Evolutionary conservation across 2,888 invertebrate genomes (phyloP).

Genomic region (Ectobius pallidus): DNA sequence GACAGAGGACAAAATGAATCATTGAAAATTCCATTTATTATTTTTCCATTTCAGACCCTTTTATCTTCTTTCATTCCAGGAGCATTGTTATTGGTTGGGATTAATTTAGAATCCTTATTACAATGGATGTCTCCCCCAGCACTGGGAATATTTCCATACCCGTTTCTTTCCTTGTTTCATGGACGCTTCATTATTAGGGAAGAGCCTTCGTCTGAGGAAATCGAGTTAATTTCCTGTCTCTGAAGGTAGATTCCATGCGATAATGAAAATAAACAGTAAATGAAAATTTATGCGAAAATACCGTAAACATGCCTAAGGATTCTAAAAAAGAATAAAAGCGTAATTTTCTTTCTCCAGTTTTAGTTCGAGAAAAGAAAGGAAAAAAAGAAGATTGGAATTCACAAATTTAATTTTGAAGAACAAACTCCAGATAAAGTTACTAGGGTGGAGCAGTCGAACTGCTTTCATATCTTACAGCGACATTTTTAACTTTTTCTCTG

Average conservation of each 20-base stretch:
- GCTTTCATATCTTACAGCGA: no score
- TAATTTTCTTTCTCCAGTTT: slow-evolving; percentile 16
- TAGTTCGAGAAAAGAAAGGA: not conserved
- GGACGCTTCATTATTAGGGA: not conserved
- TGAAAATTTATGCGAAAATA: slow-evolving; percentile 23
- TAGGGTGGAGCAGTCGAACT: not conserved
- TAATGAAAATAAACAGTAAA: slow-evolving; percentile 21
- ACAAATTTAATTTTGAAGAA: not conserved
- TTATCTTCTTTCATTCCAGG: slow-evolving; percentile 17
- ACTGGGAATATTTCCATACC: slow-evolving; percentile 17
- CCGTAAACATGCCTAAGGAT: slow-evolving; percentile 18
- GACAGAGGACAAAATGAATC: slow-evolving; percentile 11
- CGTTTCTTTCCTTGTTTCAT: slow-evolving; percentile 7
- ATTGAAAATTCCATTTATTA: slow-evolving; percentile 28
- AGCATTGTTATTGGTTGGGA: slow-evolving; percentile 24
- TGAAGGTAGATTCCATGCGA: not conserved
- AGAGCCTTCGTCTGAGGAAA: not conserved
- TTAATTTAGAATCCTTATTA: slow-evolving; percentile 21
- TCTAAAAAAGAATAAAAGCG: not conserved
- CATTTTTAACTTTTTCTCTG: no score
- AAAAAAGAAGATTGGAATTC: not conserved
- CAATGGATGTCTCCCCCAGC: not conserved
- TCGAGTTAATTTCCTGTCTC: slow-evolving; percentile 21
- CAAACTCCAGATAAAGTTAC: not conserved
- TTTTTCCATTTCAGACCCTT: slow-evolving; percentile 18